Evolutionary conservation across 2,888 invertebrate species (phyloP).

Genomic region (Drosophila birchii): DNA sequence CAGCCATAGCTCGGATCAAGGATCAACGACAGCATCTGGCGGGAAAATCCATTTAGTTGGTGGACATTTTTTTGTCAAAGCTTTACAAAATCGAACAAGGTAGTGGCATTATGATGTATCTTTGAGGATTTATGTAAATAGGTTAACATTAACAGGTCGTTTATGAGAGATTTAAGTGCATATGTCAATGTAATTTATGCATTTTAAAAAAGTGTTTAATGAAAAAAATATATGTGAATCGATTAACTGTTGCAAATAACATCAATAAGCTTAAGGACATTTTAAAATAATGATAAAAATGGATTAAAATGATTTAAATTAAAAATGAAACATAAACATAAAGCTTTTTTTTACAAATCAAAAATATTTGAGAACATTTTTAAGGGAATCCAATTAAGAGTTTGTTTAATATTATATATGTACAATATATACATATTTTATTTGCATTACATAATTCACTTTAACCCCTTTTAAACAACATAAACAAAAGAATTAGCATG

Average conservation of each 20-base stretch:
- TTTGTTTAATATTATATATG: neutral
- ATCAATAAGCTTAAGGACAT: neutral
- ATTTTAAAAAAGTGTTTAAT: neutral
- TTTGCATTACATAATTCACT: neutral
- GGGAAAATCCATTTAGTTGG: conserved; percentile 32
- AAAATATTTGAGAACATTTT: too few relatives aligned
- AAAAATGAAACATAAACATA: neutral
- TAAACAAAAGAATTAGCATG: neutral
- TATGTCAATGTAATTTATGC: neutral
- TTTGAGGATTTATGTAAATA: conserved; percentile 16
- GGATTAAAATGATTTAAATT: neutral
- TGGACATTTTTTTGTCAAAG: neutral
- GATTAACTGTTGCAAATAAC: neutral
- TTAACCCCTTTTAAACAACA: neutral
- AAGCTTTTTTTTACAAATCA: too few relatives aligned
- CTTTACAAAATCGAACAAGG: conserved; percentile 11
- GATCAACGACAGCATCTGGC: conserved; percentile 24
- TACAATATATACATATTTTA: neutral
- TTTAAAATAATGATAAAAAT: too few relatives aligned
- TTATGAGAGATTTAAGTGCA: neutral
- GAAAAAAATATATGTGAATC: neutral
- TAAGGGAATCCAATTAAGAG: too few relatives aligned
- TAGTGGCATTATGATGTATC: conserved; percentile 14
- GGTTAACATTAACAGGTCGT: neutral
- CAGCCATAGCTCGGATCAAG: conserved; percentile 34